Evolutionary conservation across 2,888 invertebrate species (phyloP), one percentile per base, ranked within the genome.

Genomic region (Pemphredon lugubris): DNA sequence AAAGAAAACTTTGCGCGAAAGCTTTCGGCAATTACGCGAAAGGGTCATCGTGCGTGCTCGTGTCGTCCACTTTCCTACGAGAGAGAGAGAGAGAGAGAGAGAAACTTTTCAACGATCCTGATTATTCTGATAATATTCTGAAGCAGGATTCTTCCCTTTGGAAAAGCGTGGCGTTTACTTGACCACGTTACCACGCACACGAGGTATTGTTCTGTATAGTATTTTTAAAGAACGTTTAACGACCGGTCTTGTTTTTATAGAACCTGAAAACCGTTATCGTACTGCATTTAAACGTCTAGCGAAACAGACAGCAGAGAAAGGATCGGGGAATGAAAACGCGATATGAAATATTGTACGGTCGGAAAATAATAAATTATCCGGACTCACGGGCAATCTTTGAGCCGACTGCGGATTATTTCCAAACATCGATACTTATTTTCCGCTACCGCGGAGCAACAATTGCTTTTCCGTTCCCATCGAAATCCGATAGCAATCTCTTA

Each of bases 321-420:
- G 7, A 9, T 13, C 3, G 9, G 4, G 14, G 11, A 45, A 40
- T 6, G 42, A 11, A 42, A 42, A 13, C 42, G 21, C 34, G 11
- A 21, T 23, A 30, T 14, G 7, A 20, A 45, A 39, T 16, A 23
- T 9, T 16, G 30, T 20, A 14, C 9, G 40, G 4, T 20, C 0
- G 34, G 21, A 51, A 47, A 34, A 30, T 57, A 69, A 71, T 71
- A 50, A 61, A 60, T 68, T 51, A 47, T 53, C 16, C 32, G 9
- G 30, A 54, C n/a, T 60, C 34, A 34, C 30, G 45, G 50, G 37
- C 40, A 16, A 18, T 42, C 44, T 45, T 23, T 7, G 13, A 26
- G 48, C 68, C 30, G 69, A 44, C 55, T 32, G 54, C 68, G 5
- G 2, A 11, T 50, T 47, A 55, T 68, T 70, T 20, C 21, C 3